Conservation (phyloP, 2,888 invertebrate species). For the Pammene fasciana region DNA sequence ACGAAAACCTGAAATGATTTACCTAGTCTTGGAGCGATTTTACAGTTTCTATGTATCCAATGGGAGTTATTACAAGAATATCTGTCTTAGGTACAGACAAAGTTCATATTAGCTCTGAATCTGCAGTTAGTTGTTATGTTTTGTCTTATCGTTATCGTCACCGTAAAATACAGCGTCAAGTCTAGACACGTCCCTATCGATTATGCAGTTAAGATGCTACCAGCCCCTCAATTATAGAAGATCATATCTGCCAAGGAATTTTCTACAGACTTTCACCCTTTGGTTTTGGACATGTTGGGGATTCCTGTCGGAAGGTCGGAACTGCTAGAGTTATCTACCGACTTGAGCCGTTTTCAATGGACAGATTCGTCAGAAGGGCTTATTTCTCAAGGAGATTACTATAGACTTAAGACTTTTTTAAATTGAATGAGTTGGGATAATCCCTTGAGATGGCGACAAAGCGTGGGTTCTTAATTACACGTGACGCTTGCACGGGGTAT, state of each 20-base stretch:
- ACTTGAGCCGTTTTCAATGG: background rate
- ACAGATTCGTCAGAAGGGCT: background rate
- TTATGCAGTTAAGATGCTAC: conserved; percentile 12
- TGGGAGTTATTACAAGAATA: background rate
- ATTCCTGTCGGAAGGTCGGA: background rate
- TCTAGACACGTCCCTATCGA: conserved; percentile 11
- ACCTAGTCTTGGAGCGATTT: too few species aligned
- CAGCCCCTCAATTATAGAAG: background rate
- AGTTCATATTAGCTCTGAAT: background rate
- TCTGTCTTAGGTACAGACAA: background rate
- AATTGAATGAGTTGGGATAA: background rate
- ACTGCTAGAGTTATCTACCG: background rate
- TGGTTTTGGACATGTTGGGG: background rate
- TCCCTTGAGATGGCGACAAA: conserved; percentile 7
- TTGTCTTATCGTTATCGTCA: background rate
- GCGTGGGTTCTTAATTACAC: conserved; percentile 6
- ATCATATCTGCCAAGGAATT: background rate
- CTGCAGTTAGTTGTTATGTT: background rate
- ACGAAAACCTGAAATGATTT: too few species aligned
- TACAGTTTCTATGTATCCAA: background rate
- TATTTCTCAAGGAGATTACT: background rate
- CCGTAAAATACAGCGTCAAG: conserved; percentile 7
- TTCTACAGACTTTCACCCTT: background rate
- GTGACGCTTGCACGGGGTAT: conserved; percentile 3
- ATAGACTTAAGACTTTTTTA: background rate